phyloP scores from a whole-genome alignment of 2,797 vertebrate species.

The Harpagifer antarcticus region DNA sequence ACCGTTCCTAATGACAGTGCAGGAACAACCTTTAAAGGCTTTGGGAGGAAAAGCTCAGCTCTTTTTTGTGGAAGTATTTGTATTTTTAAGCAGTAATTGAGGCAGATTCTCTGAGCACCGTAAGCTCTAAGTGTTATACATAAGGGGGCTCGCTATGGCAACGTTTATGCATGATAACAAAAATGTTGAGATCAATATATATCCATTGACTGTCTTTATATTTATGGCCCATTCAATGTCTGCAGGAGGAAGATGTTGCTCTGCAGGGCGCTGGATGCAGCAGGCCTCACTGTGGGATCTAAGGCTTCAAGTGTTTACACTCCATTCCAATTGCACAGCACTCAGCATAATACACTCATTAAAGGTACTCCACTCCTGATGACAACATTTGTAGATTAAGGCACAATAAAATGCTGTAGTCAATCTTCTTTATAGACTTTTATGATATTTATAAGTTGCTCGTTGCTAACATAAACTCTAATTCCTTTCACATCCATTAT shows the following conservation, averaged over 20 bases:
- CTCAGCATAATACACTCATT: constrained; percentile 52
- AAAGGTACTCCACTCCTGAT: constrained; percentile 49
- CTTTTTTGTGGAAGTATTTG: not conserved
- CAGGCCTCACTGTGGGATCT: not conserved
- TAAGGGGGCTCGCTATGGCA: not conserved
- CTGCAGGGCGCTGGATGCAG: constrained; percentile 11
- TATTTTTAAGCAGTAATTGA: no score
- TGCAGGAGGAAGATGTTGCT: not conserved
- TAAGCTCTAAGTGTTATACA: not conserved
- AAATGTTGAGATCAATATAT: not conserved
- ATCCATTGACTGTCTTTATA: constrained; percentile 5
- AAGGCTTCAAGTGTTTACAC: constrained; percentile 42
- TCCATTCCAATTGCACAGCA: constrained; percentile 39
- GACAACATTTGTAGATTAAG: constrained; percentile 40
- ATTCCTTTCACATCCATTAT: constrained; percentile 35
- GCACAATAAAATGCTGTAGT: constrained; percentile 33
- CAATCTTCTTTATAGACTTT: constrained; percentile 52
- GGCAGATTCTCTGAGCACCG: not conserved
- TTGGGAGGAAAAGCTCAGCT: not conserved
- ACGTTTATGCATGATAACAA: not conserved
- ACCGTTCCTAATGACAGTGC: not conserved
- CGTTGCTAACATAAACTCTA: constrained; percentile 30
- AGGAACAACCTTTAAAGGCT: not conserved
- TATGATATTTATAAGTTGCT: constrained; percentile 40
- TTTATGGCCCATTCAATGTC: constrained; percentile 4